These are phyloP conservation scores for Glaucidium brasilianum DNA, from an alignment of 2,113 vertebrate species.

Conservation along the genomic window DNA sequence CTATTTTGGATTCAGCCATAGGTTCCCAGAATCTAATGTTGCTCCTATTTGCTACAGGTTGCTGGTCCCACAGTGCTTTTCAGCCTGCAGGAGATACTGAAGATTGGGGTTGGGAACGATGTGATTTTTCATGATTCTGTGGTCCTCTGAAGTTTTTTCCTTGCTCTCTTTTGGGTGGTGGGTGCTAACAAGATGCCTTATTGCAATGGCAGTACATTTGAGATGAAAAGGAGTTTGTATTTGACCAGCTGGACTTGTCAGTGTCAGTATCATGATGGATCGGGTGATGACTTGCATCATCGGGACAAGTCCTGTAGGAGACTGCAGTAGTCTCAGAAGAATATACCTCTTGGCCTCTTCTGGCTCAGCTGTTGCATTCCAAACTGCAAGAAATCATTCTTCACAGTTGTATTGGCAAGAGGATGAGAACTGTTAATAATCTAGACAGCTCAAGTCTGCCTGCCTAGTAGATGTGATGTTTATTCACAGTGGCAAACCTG, in stretches of 20 bases:
- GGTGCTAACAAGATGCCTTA: neutral
- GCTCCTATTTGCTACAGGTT: accelerated
- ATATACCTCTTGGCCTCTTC: neutral
- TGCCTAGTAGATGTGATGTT: neutral
- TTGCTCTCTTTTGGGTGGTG: neutral
- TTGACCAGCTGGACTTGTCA: neutral
- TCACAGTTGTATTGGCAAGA: neutral
- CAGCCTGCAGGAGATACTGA: neutral
- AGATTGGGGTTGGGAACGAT: accelerated
- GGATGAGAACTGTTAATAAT: neutral
- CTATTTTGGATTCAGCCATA: neutral
- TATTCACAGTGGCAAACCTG: too few relatives aligned
- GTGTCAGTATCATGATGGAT: neutral
- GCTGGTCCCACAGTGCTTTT: neutral
- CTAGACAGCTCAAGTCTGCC: neutral
- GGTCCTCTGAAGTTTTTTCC: neutral
- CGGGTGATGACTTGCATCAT: neutral
- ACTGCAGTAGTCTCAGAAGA: neutral
- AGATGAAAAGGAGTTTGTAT: neutral
- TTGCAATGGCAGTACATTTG: neutral
- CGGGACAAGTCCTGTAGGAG: too few relatives aligned
- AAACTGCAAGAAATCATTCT: neutral
- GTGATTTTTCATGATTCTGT: accelerated
- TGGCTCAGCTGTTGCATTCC: neutral
- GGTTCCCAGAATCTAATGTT: neutral